phyloP scores from a whole-genome alignment of 2,888 invertebrate genomes.

The Crioceris asparagi region DNA sequence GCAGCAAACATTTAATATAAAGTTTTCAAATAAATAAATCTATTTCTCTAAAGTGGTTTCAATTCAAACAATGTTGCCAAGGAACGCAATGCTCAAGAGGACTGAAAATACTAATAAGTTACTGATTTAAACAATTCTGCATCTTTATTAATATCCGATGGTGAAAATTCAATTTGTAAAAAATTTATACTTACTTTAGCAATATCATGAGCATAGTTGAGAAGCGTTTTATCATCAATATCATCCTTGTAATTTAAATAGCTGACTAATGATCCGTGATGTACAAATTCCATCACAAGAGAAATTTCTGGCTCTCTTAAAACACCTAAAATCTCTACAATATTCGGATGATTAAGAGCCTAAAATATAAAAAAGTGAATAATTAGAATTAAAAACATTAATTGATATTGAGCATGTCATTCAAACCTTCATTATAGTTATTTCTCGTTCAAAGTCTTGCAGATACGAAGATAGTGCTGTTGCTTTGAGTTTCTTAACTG shows the following conservation, averaged over 20 bases:
- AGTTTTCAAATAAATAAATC: too few species aligned
- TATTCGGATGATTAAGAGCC: slow-evolving; percentile 75
- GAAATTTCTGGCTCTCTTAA: slow-evolving; percentile 66
- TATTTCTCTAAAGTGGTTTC: too few species aligned
- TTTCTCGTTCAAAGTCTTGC: slow-evolving; percentile 74
- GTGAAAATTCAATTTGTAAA: too few species aligned
- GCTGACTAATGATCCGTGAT: slow-evolving; percentile 70
- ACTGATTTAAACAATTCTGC: too few species aligned
- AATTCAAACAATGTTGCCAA: too few species aligned
- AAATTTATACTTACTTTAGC: slow-evolving; percentile 45
- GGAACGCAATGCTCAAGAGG: too few species aligned
- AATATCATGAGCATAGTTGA: slow-evolving; percentile 74
- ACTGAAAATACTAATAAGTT: too few species aligned
- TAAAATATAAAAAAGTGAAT: slow-evolving; percentile 31
- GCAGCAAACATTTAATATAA: too few species aligned
- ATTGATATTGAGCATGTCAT: background rate
- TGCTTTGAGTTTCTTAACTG: slow-evolving; percentile 56
- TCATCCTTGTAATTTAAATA: slow-evolving; percentile 66
- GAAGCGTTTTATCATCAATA: slow-evolving; percentile 49
- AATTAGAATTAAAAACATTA: background rate
- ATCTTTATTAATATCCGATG: too few species aligned
- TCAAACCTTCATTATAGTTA: slow-evolving; percentile 73
- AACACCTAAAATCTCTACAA: slow-evolving; percentile 77
- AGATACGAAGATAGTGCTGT: slow-evolving; percentile 41
- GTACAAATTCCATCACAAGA: slow-evolving; percentile 83